phyloP scores from a whole-genome alignment of 2,888 invertebrate genomes.

The Herminia tarsipennalis region DNA sequence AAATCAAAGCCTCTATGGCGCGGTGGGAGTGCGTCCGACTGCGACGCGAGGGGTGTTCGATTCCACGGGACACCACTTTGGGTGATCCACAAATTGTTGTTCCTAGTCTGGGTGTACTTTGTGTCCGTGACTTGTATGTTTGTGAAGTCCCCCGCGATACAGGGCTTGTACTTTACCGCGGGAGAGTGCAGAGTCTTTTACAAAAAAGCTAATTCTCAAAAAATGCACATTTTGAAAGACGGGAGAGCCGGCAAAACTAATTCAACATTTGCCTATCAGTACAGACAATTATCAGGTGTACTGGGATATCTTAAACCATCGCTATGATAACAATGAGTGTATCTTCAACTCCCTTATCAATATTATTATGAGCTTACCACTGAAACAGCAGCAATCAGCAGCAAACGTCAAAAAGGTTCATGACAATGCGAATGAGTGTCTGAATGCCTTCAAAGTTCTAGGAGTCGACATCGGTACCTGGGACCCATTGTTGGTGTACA shows the following conservation, averaged over 20 bases:
- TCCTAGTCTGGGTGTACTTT: no score
- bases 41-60: no score
- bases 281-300: constrained; percentile 23
- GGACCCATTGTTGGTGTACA: constrained; percentile 30
- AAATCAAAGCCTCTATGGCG: constrained; percentile 13
- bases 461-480: constrained; percentile 21
- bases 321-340: constrained; percentile 26
- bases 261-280: constrained; percentile 24
- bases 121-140: no score
- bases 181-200: no score
- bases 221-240: constrained; percentile 5
- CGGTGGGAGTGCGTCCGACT: no score
- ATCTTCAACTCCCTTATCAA: constrained; percentile 14
- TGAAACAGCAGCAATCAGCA: constrained; percentile 19
- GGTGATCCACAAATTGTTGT: no score
- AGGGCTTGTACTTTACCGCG: no score
- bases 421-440: constrained; percentile 20
- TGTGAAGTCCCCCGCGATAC: no score
- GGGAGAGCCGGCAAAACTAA: constrained; percentile 22
- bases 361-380: constrained; percentile 22
- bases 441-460: constrained; percentile 36
- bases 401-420: constrained; percentile 23
- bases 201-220: no score
- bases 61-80: no score
- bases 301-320: constrained; percentile 35